Percentiles rank a stretch among this genome's conserved stretches.
phyloP scores from a whole-genome alignment of 1,140 invertebrate genomes.

The Pseudobourletiella spinata region DNA sequence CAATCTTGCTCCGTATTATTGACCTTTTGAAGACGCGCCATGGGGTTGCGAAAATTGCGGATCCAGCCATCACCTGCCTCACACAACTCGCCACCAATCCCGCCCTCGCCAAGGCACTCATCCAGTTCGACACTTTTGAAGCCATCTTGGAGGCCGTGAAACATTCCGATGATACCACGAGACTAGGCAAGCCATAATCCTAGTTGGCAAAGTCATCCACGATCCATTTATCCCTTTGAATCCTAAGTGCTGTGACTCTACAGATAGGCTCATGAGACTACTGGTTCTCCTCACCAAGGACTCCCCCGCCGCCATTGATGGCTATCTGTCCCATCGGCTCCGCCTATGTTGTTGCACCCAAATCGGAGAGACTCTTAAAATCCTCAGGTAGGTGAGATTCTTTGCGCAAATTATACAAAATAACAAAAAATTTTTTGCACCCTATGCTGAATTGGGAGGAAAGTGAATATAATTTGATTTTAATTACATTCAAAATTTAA shows the following conservation, averaged over 20 bases:
- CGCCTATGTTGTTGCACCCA: background rate
- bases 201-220: background rate
- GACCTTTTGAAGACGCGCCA: background rate
- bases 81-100: background rate
- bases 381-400: background rate
- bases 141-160: background rate
- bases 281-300: background rate
- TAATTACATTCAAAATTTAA: too few relatives aligned
- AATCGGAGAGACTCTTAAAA: conserved; percentile 2
- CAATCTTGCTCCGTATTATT: background rate
- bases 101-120: background rate
- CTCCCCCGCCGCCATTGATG: background rate
- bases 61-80: background rate
- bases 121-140: background rate
- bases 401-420: too few relatives aligned
- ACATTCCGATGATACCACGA: background rate
- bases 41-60: background rate
- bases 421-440: too few relatives aligned
- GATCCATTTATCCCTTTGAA: background rate
- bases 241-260: background rate
- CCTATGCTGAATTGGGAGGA: too few relatives aligned
- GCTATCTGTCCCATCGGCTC: background rate
- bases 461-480: too few relatives aligned
- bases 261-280: background rate
- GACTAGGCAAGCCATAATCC: background rate